Evolutionary conservation across 2,888 invertebrate genomes (phyloP).

Genomic region (Hydrotaea cyrtoneurina): DNA sequence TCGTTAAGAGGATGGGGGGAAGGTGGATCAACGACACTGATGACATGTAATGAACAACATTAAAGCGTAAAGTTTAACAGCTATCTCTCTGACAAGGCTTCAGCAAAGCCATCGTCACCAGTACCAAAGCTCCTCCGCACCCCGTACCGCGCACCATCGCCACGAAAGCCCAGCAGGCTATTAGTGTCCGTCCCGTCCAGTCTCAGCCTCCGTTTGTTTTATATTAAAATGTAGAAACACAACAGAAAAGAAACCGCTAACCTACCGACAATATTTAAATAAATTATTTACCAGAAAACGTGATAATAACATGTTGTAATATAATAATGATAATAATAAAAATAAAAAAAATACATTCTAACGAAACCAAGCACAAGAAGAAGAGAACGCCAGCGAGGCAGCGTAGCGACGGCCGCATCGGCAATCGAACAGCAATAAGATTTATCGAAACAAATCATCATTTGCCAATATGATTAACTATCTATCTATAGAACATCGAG

Average conservation of each 20-base stretch:
- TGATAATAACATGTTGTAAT: slow-evolving; percentile 63
- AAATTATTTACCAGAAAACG: slow-evolving; percentile 61
- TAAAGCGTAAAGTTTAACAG: slow-evolving; percentile 59
- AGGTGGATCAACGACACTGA: not conserved
- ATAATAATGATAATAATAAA: slow-evolving; percentile 47
- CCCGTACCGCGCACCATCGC: not conserved
- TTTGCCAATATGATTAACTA: slow-evolving; percentile 35
- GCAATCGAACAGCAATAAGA: not conserved
- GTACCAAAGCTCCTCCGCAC: not conserved
- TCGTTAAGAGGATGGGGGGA: not conserved
- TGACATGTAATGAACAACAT: slow-evolving; percentile 33
- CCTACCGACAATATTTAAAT: slow-evolving; percentile 48
- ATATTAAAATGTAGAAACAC: slow-evolving; percentile 6
- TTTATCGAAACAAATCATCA: not conserved
- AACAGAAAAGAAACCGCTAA: not conserved
- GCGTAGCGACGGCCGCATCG: not conserved
- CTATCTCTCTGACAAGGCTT: slow-evolving; percentile 11
- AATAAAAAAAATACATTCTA: slow-evolving; percentile 32
- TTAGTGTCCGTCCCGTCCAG: not conserved
- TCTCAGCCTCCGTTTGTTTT: slow-evolving; percentile 10
- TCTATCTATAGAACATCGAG: not conserved
- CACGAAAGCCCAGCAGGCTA: not conserved
- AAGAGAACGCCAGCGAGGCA: too few species aligned
- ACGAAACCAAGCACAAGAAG: not conserved
- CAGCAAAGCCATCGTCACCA: not conserved